Conservation (phyloP, 2,113 vertebrate species). For the Pantherophis guttatus region DNA sequence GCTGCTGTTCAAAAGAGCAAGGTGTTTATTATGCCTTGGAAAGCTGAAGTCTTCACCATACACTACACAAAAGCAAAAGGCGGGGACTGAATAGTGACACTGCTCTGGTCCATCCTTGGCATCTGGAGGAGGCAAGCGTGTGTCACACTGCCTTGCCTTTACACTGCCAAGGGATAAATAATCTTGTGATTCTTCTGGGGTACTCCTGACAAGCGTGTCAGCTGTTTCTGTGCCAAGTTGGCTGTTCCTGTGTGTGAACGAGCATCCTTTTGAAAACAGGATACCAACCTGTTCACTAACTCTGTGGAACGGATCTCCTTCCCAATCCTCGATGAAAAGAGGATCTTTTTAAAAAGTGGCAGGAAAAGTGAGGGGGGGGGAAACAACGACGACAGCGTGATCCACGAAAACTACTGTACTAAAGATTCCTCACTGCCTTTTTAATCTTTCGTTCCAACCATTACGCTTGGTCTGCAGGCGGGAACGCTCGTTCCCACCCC, state of each 20-base stretch:
- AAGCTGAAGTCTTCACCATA: background rate
- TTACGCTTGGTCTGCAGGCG: background rate
- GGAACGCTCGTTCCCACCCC: background rate
- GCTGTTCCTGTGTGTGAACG: background rate
- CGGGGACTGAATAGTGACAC: background rate
- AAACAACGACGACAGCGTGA: background rate
- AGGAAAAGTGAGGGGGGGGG: background rate
- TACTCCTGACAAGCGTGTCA: background rate
- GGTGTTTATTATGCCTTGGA: constrained; percentile 46
- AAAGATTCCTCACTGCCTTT: background rate
- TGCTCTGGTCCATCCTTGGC: background rate
- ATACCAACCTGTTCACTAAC: too few species aligned
- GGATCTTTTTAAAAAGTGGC: background rate
- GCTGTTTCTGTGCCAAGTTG: constrained; percentile 23
- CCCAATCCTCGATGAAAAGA: background rate
- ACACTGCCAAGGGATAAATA: background rate
- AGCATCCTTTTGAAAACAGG: background rate
- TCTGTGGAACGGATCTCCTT: background rate
- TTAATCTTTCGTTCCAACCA: background rate
- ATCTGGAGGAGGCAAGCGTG: background rate
- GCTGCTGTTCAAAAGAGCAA: constrained; percentile 48
- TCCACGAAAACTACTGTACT: background rate
- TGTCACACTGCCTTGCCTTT: background rate
- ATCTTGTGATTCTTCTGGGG: background rate
- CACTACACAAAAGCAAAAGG: constrained; percentile 13